phyloP scores from a whole-genome alignment of 2,797 vertebrate species.

The Balearica regulorum region DNA sequence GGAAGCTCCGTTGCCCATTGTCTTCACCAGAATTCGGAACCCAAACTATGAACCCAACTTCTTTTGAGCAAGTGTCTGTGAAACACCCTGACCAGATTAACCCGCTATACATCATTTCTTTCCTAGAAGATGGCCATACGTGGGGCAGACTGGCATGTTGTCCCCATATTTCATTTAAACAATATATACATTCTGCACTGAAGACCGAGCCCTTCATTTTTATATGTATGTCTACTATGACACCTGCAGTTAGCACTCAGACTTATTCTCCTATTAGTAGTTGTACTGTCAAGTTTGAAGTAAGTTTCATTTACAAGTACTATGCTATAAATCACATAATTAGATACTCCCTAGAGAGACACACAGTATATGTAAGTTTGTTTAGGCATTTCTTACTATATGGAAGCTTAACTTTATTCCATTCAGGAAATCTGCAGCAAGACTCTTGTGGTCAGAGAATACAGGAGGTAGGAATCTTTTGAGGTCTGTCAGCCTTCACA shows the following conservation, averaged over 20 bases:
- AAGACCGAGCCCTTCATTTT: neutral
- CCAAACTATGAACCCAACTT: neutral
- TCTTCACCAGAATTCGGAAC: neutral
- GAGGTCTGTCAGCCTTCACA: neutral
- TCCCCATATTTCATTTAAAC: neutral
- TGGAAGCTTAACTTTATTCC: neutral
- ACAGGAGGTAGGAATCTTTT: neutral
- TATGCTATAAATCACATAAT: neutral
- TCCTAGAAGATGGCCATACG: neutral
- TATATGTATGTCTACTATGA: neutral
- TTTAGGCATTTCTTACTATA: neutral
- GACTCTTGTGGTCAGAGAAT: neutral
- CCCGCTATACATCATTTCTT: neutral
- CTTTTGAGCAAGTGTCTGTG: neutral
- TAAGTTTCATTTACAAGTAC: neutral
- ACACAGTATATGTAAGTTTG: neutral
- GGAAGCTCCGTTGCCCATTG: neutral
- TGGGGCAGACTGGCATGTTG: neutral
- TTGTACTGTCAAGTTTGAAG: neutral
- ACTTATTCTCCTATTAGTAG: neutral
- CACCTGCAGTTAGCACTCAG: neutral
- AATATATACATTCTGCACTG: neutral
- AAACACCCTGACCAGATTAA: neutral
- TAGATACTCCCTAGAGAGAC: neutral
- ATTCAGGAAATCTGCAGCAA: neutral